Conservation (phyloP, 2,888 invertebrate species). For the Sesia apiformis region DNA sequence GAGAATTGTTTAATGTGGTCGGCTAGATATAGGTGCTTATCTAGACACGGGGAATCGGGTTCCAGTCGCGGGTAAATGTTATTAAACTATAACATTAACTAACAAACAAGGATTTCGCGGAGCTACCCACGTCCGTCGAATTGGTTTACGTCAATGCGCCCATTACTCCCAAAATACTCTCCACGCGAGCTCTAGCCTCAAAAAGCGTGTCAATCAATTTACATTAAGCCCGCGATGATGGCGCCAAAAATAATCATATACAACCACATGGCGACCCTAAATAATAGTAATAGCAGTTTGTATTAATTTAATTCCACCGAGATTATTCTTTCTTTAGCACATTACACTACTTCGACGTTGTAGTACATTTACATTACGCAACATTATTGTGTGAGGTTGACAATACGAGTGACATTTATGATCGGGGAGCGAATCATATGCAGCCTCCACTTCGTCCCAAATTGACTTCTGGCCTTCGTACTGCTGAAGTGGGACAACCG, state of each 20-base stretch:
- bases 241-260: constrained; percentile 24
- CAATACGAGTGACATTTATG: constrained; percentile 55
- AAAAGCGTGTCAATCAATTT: constrained; percentile 65
- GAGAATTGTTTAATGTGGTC: too few species aligned
- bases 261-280: neutral
- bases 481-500: constrained; percentile 40
- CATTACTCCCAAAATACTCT: constrained; percentile 57
- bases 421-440: constrained; percentile 13
- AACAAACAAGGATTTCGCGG: constrained; percentile 35
- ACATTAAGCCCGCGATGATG: constrained; percentile 39
- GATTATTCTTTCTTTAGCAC: too few species aligned
- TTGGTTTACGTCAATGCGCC: constrained; percentile 62
- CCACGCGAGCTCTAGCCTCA: constrained; percentile 42
- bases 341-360: too few species aligned
- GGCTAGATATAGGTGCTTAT: too few species aligned
- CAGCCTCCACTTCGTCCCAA: constrained; percentile 47
- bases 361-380: too few species aligned
- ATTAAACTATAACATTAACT: neutral
- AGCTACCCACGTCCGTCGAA: constrained; percentile 51
- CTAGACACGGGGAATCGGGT: too few species aligned
- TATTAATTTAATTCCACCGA: too few species aligned
- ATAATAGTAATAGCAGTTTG: too few species aligned
- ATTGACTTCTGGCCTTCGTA: constrained; percentile 55
- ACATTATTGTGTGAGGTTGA: constrained; percentile 15
- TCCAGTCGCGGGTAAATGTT: too few species aligned